Evolutionary conservation across 2,113 vertebrate genomes (phyloP), one percentile per base, ranked within the genome.

Genomic region (Corythaeola cristata): DNA sequence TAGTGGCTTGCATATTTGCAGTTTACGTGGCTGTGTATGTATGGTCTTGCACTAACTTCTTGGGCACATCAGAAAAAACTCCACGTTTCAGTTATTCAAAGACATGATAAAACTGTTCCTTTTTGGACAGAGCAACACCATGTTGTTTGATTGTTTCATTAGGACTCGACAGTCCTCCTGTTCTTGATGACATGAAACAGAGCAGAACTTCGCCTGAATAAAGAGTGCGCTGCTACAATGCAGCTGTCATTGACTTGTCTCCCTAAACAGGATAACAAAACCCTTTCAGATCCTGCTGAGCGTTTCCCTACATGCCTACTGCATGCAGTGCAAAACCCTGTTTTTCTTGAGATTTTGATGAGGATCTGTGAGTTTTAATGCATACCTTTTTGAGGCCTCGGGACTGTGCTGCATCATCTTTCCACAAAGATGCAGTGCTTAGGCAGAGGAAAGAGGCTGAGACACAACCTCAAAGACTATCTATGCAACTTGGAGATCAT

Each of bases 131-230:
- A 82, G 9, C 0, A 27, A 19, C 14, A 37, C 9, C 17, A 4
- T 41, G 4, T 41, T 50, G 6, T 58, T 81, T 52, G 45, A 28
- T 59, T 41, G 32, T 75, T 88, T 72, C 26, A 10, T n/a, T 50
- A 67, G 37, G 69, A 75, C 60, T 67, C 32, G 19, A 5, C 32
- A 37, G 49, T 44, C 52, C 20, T 78, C 0, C 0, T 49, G 18
- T 63, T 75, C 37, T n/a, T n/a, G 53, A 28, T 59, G 41, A 47
- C n/a, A 41, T 62, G 41, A 77, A 89, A 63, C n/a, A 33, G 50
- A 66, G 18, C 28, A 81, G 60, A 87, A 52, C 23, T 84, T 81
- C 59, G 41, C 26, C 59, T 74, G 32, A 78, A 28, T 23, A 74
- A 77, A 18, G 22, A 39, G 22, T 59, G 9, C 0, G 1, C 47